Evolutionary conservation across 2,797 vertebrate species (phyloP).

Genomic region (Anolis apletophallus): DNA sequence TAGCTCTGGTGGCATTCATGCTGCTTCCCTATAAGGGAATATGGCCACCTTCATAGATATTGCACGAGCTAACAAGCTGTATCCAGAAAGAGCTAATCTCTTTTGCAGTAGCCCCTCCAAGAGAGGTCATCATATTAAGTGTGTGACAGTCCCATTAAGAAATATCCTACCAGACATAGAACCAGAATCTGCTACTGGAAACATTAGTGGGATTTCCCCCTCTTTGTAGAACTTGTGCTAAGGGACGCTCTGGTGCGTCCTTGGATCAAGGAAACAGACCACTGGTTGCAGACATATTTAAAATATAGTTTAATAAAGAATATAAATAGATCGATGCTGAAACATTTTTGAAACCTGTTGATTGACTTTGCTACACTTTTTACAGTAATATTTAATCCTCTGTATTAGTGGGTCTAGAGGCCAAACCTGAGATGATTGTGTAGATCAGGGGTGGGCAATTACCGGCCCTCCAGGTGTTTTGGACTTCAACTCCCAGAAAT

Average conservation of each 20-base stretch:
- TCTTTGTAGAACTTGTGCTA: background rate
- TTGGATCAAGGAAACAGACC: background rate
- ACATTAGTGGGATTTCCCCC: background rate
- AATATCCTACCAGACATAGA: background rate
- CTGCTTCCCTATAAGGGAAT: background rate
- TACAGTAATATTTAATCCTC: background rate
- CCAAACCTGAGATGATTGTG: background rate
- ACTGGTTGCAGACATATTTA: background rate
- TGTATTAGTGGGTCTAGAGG: background rate
- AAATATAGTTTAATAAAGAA: background rate
- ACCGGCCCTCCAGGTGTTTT: too few species aligned
- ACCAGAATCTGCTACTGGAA: background rate
- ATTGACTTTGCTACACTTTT: background rate
- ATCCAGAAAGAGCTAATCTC: background rate
- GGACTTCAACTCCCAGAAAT: too few species aligned
- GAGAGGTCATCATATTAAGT: background rate
- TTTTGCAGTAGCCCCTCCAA: background rate
- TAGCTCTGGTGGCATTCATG: background rate
- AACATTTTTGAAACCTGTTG: background rate
- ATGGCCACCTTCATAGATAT: background rate
- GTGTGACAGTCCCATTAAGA: background rate
- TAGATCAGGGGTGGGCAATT: too few species aligned
- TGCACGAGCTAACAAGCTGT: too few species aligned
- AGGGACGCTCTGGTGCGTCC: background rate
- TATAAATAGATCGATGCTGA: background rate